Percentiles rank a stretch among this genome's conserved stretches.
phyloP scores from a whole-genome alignment of 2,888 invertebrate species.

The Morinoia aosen region DNA sequence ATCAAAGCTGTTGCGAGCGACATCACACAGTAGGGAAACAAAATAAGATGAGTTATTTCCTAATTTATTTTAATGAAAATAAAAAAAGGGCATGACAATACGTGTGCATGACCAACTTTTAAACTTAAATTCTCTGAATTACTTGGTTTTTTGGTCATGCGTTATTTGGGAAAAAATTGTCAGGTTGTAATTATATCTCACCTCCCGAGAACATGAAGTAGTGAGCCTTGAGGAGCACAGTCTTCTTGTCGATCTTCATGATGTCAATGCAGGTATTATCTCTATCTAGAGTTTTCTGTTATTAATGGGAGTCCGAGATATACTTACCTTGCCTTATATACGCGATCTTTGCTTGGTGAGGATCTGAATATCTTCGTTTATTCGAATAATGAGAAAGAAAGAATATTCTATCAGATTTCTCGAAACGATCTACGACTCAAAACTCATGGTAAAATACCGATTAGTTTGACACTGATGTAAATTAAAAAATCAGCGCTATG shows the following conservation, averaged over 20 bases:
- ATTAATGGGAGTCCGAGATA: background rate
- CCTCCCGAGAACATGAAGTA: slow-evolving; percentile 20
- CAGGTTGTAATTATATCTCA: background rate
- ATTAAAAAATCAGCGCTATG: background rate
- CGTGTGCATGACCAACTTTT: background rate
- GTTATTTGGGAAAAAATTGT: background rate
- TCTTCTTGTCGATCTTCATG: background rate
- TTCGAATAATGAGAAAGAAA: background rate
- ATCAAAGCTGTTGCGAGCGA: background rate
- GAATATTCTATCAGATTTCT: background rate
- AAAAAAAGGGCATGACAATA: background rate
- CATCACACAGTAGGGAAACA: background rate
- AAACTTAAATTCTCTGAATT: background rate
- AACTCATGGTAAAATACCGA: no score
- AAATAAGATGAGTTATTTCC: background rate
- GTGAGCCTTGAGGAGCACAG: background rate
- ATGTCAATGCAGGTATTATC: background rate
- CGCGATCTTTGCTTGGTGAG: background rate
- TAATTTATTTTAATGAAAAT: background rate
- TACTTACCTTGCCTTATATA: background rate
- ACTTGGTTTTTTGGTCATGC: background rate
- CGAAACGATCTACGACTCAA: no score
- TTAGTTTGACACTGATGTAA: background rate
- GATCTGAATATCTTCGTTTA: no score
- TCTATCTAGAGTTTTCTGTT: background rate